phyloP scores from a whole-genome alignment of 2,797 vertebrate species.

The Malurus leucopterus region DNA sequence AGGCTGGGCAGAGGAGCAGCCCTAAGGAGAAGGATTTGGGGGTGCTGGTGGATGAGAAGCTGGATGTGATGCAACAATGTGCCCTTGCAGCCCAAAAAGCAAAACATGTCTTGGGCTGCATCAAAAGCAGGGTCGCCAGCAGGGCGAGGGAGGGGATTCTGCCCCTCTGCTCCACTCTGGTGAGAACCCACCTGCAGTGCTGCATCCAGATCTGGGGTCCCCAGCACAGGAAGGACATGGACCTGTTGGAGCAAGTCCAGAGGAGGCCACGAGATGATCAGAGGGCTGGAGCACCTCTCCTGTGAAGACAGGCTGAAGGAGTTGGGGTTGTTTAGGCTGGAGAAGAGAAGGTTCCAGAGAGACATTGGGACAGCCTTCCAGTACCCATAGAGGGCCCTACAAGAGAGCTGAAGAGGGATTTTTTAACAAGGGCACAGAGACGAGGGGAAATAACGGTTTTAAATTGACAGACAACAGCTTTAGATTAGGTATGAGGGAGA shows the following conservation, averaged over 20 bases:
- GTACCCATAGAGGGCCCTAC: not conserved
- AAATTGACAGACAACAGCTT: not conserved
- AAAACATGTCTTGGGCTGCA: rapidly evolving
- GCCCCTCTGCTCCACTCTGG: not conserved
- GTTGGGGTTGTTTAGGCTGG: not conserved
- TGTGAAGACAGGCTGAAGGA: not conserved
- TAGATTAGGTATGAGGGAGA: not conserved
- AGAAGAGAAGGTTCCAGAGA: not conserved
- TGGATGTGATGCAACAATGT: not conserved
- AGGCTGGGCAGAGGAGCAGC: not conserved
- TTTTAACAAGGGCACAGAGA: not conserved
- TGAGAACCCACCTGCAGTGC: not conserved
- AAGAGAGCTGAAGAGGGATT: not conserved
- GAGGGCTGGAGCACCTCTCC: not conserved
- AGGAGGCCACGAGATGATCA: not conserved
- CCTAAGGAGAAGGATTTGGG: not conserved
- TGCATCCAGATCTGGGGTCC: not conserved
- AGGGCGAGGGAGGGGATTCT: not conserved
- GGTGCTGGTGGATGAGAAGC: not conserved
- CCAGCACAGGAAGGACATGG: not conserved
- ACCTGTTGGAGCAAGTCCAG: not conserved
- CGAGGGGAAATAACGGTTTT: not conserved
- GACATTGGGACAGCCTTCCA: not conserved
- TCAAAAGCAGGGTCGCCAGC: not conserved
- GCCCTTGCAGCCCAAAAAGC: not conserved